phyloP scores from a whole-genome alignment of 2,888 invertebrate genomes.

The Dysmachus trigonus region DNA sequence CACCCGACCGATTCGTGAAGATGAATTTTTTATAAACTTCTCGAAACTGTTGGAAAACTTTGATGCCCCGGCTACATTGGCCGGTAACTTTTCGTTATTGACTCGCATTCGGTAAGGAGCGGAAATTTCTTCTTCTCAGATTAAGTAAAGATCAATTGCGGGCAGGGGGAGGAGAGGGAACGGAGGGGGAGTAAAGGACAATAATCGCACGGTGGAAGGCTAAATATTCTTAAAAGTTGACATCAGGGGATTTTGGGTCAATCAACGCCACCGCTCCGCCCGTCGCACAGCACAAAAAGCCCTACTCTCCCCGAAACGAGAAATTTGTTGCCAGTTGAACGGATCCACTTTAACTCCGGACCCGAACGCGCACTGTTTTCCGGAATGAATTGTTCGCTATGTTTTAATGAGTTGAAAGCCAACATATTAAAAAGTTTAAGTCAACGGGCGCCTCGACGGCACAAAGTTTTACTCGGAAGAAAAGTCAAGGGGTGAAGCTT shows the following conservation, averaged over 20 bases:
- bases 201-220: not conserved
- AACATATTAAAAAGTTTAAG: conserved; percentile 36
- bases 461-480: not conserved
- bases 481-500: conserved; percentile 1
- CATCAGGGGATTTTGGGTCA: conserved; percentile 25
- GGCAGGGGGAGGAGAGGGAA: not conserved
- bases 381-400: conserved; percentile 25
- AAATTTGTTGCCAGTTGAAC: conserved; percentile 2
- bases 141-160: not conserved
- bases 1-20: not conserved
- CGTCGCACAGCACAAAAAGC: conserved; percentile 2
- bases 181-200: not conserved
- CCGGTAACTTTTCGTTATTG: not conserved
- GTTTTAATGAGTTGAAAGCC: conserved; percentile 37
- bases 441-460: not conserved
- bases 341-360: conserved; percentile 12
- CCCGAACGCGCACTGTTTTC: conserved; percentile 21
- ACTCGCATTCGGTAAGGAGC: not conserved
- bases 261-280: too few species aligned
- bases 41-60: conserved; percentile 1
- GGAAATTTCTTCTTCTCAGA: not conserved
- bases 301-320: not conserved
- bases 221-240: conserved; percentile 32
- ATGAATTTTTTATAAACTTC: conserved; percentile 23
- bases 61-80: not conserved